Conservation (phyloP, 2,113 vertebrate species). For the Salvelinus sp. region DNA sequence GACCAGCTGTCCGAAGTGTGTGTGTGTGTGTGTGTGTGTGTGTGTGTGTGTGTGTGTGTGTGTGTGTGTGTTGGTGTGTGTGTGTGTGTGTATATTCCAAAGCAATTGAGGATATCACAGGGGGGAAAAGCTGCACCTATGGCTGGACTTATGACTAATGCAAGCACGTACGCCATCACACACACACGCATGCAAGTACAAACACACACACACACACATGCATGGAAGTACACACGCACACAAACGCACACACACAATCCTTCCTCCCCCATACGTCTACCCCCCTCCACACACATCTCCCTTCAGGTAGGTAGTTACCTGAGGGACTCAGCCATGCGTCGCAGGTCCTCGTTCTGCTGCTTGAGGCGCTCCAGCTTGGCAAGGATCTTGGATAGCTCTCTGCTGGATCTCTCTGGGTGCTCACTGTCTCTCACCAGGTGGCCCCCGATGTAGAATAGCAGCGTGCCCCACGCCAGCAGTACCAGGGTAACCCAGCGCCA, state of each 20-base stretch:
- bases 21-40: conserved; percentile 9
- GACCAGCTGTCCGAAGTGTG: conserved; percentile 62
- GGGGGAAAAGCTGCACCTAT: conserved; percentile 53
- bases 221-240: no score
- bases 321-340: conserved; percentile 96
- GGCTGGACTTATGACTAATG: conserved; percentile 35
- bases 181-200: neutral
- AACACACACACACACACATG: no score
- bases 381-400: conserved; percentile 96
- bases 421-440: conserved; percentile 96
- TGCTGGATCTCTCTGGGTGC: conserved; percentile 91
- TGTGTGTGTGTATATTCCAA: conserved; percentile 43
- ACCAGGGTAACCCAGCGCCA: conserved; percentile 99
- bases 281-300: neutral
- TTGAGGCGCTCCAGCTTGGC: conserved; percentile 97
- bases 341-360: conserved; percentile 97
- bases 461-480: conserved; percentile 96
- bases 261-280: neutral
- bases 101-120: conserved; percentile 64
- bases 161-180: conserved; percentile 16
- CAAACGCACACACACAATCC: neutral
- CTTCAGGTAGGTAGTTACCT: conserved; percentile 74
- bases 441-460: conserved; percentile 97
- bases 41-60: neutral
- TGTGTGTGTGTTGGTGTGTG: neutral